phyloP scores from a whole-genome alignment of 2,888 invertebrate species.

The Timema cristinae region DNA sequence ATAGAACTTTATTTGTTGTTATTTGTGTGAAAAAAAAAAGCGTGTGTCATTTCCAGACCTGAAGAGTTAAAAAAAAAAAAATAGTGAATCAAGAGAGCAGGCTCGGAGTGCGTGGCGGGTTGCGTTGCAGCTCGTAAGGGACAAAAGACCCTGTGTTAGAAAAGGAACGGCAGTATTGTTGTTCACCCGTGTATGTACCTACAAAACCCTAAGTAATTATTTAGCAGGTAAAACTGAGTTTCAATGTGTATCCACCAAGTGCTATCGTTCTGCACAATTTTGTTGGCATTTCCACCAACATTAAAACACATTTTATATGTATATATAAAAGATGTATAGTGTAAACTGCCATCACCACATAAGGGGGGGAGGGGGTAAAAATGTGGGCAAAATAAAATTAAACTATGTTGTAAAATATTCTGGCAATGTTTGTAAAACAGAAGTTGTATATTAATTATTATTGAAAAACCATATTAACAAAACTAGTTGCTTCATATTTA shows the following conservation, averaged over 20 bases:
- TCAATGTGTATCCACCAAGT: constrained; percentile 32
- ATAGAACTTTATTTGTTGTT: constrained; percentile 35
- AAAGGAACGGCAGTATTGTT: constrained; percentile 20
- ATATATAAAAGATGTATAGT: constrained; percentile 31
- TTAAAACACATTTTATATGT: constrained; percentile 23
- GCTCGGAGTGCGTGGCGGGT: no score
- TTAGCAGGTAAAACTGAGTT: constrained; percentile 30
- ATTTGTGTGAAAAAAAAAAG: constrained; percentile 32
- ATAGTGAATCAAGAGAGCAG: no score
- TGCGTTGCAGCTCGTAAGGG: no score
- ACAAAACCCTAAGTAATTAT: constrained; percentile 28
- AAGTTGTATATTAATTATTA: constrained; percentile 21
- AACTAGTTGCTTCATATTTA: constrained; percentile 30
- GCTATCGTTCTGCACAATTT: constrained; percentile 33
- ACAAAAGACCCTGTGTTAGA: no score
- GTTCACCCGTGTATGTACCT: constrained; percentile 31
- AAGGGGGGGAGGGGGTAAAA: constrained; percentile 19
- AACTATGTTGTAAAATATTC: constrained; percentile 27
- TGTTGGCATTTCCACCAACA: constrained; percentile 33
- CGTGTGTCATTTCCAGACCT: constrained; percentile 6
- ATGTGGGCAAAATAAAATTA: constrained; percentile 25
- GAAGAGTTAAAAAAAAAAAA: background rate
- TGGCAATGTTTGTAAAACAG: constrained; percentile 29
- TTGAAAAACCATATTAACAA: constrained; percentile 23
- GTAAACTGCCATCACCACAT: constrained; percentile 22